Evolutionary conservation across 1,140 invertebrate species (phyloP).

Genomic region (Hyles euphorbiae): DNA sequence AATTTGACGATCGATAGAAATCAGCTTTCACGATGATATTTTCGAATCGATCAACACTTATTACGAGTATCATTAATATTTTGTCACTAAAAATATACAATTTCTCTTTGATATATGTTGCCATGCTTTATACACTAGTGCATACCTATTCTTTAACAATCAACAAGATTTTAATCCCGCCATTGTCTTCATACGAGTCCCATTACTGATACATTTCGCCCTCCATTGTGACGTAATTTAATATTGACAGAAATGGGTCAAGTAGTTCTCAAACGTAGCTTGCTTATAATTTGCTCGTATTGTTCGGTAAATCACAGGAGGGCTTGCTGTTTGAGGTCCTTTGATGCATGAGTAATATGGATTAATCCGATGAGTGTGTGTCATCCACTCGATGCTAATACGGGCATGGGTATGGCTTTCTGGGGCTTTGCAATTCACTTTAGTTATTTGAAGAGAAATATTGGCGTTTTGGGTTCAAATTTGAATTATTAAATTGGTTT

Average conservation of each 20-base stretch:
- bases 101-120: too few relatives aligned
- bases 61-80: too few relatives aligned
- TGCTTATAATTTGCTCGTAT: constrained; percentile 61
- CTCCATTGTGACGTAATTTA: constrained; percentile 35
- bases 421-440: constrained; percentile 46
- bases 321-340: constrained; percentile 50
- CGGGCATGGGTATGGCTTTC: constrained; percentile 43
- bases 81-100: too few relatives aligned
- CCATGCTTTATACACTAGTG: too few relatives aligned
- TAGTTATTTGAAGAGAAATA: constrained; percentile 16
- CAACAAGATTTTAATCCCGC: too few relatives aligned
- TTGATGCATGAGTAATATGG: constrained; percentile 71
- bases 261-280: constrained; percentile 52
- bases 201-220: neutral
- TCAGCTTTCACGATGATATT: too few relatives aligned
- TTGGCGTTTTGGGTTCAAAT: constrained; percentile 5
- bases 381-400: constrained; percentile 65
- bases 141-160: too few relatives aligned
- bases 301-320: constrained; percentile 60
- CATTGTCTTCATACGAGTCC: too few relatives aligned
- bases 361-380: constrained; percentile 65
- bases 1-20: too few relatives aligned
- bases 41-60: too few relatives aligned
- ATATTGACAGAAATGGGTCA: constrained; percentile 62
- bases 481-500: neutral